phyloP scores from a whole-genome alignment of 2,113 vertebrate species.

The Dermatemys mawii region DNA sequence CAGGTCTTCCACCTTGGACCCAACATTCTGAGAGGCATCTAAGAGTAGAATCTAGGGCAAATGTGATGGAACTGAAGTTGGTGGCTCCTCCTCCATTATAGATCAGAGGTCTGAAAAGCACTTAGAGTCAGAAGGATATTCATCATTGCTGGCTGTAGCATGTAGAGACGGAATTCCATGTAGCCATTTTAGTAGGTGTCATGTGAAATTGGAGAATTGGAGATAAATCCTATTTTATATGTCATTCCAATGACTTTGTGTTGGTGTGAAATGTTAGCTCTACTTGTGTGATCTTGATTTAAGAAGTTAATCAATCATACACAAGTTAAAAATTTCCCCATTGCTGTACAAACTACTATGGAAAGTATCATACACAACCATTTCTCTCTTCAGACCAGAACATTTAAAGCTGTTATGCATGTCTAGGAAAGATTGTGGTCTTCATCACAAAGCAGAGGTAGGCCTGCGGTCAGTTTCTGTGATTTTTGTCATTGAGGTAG shows the following conservation, averaged over 20 bases:
- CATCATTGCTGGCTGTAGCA: not conserved
- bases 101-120: not conserved
- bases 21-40: not conserved
- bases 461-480: not conserved
- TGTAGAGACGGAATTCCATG: not conserved
- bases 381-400: not conserved
- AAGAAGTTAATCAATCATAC: not conserved
- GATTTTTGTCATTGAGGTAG: not conserved
- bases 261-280: not conserved
- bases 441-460: not conserved
- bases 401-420: not conserved
- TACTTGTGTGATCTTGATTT: not conserved
- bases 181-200: not conserved
- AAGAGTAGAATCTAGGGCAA: not conserved
- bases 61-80: not conserved
- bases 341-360: not conserved
- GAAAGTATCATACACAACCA: not conserved
- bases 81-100: not conserved
- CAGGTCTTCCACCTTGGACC: not conserved
- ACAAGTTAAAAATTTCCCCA: not conserved
- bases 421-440: not conserved
- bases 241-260: not conserved
- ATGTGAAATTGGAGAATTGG: not conserved
- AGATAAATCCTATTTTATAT: not conserved
- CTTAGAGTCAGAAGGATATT: not conserved